phyloP scores from a whole-genome alignment of 2,797 vertebrate species.

The Tympanoctomys barrerae region DNA sequence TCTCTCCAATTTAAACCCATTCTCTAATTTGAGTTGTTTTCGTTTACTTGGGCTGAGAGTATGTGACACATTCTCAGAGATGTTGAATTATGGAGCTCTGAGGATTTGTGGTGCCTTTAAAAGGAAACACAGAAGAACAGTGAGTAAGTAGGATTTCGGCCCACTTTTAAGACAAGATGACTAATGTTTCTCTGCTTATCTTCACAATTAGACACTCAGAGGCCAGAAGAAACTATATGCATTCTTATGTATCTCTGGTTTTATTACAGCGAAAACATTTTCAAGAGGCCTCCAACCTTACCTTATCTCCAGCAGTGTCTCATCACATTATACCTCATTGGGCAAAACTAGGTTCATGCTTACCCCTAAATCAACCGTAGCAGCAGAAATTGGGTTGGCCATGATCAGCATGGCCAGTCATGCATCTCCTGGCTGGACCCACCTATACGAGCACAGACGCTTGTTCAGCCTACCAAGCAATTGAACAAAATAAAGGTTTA shows the following conservation, averaged over 20 bases:
- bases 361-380: background rate
- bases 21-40: conserved; percentile 64
- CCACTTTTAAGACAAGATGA: background rate
- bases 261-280: background rate
- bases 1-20: conserved; percentile 55
- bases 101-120: background rate
- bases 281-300: background rate
- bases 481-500: background rate
- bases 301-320: background rate
- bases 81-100: background rate
- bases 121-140: background rate
- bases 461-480: background rate
- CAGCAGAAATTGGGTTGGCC: background rate
- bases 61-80: background rate
- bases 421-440: background rate
- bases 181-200: background rate
- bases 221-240: background rate
- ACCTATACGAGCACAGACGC: background rate
- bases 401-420: background rate
- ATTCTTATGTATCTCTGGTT: background rate
- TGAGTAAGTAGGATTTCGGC: background rate
- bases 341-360: background rate
- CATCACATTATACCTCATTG: background rate
- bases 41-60: conserved; percentile 28
- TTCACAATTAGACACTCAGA: background rate